Conservation (phyloP, 1,140 invertebrate genomes). For the Proales similis region DNA sequence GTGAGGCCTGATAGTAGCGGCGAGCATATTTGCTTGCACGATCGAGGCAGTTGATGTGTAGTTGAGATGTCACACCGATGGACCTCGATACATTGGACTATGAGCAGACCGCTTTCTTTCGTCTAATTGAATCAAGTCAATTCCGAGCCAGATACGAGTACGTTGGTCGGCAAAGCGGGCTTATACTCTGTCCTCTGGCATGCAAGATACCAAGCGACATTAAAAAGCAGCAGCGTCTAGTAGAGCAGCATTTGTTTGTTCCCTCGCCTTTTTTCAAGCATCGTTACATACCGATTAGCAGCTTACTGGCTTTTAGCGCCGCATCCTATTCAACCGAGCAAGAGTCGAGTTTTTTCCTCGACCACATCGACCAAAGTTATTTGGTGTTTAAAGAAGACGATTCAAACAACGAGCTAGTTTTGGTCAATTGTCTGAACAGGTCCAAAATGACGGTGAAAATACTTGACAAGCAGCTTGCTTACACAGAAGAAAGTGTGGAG, state of each 20-base stretch:
- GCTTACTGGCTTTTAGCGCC: not conserved
- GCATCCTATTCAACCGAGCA: not conserved
- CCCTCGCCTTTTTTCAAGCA: conserved; percentile 35
- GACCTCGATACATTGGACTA: too few species aligned
- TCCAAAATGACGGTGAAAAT: too few species aligned
- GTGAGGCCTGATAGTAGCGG: too few species aligned
- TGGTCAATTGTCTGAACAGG: conserved; percentile 22
- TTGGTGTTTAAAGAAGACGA: conserved; percentile 3
- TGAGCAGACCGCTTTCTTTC: conserved; percentile 15
- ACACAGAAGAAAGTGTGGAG: not conserved
- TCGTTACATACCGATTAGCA: conserved; percentile 3
- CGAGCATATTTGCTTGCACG: too few species aligned
- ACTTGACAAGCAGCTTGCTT: conserved; percentile 22
- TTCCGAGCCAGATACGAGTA: conserved; percentile 15
- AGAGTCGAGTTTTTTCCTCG: too few species aligned
- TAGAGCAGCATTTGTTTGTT: conserved; percentile 24
- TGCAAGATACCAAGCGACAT: not conserved
- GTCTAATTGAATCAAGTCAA: conserved; percentile 10
- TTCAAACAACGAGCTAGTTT: conserved; percentile 2
- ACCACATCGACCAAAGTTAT: not conserved
- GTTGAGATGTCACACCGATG: too few species aligned
- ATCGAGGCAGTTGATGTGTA: too few species aligned
- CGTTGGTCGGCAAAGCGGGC: not conserved
- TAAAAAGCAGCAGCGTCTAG: not conserved
- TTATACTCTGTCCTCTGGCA: conserved; percentile 25